These are phyloP conservation scores for Paracyclopina nana DNA, from an alignment of 1,140 invertebrate species.

Conservation along the genomic window DNA sequence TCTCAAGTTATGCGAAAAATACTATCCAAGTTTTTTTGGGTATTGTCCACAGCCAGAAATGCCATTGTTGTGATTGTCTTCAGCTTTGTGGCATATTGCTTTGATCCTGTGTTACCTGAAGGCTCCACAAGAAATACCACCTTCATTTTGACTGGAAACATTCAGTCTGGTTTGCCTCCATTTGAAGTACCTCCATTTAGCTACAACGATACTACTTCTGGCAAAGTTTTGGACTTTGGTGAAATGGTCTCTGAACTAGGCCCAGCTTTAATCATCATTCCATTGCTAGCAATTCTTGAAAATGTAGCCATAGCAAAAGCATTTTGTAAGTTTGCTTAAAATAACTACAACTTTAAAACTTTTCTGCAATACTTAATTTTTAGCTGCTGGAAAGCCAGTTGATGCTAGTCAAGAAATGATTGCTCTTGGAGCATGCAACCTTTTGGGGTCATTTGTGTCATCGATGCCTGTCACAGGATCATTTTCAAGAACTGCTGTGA, in stretches of 20 bases:
- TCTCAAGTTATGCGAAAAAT: neutral
- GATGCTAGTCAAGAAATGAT: constrained; percentile 64
- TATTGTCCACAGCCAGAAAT: constrained; percentile 21
- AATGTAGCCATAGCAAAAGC: constrained; percentile 60
- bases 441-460: constrained; percentile 66
- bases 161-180: constrained; percentile 44
- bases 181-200: constrained; percentile 41
- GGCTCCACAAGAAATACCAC: constrained; percentile 15
- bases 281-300: constrained; percentile 51
- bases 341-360: neutral
- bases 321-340: constrained; percentile 29
- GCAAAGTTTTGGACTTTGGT: constrained; percentile 38
- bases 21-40: constrained; percentile 16
- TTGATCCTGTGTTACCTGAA: too few relatives aligned
- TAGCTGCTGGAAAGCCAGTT: constrained; percentile 47
- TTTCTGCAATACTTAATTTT: constrained; percentile 2
- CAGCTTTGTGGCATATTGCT: constrained; percentile 19
- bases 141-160: constrained; percentile 30
- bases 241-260: constrained; percentile 41
- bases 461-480: constrained; percentile 83
- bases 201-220: constrained; percentile 30
- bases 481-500: constrained; percentile 63
- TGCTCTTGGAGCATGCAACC: constrained; percentile 64
- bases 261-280: constrained; percentile 51
- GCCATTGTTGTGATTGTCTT: constrained; percentile 20